Base-by-base conservation (phyloP, 2,113 vertebrate genomes). In the Eolophus roseicapilla region DNA sequence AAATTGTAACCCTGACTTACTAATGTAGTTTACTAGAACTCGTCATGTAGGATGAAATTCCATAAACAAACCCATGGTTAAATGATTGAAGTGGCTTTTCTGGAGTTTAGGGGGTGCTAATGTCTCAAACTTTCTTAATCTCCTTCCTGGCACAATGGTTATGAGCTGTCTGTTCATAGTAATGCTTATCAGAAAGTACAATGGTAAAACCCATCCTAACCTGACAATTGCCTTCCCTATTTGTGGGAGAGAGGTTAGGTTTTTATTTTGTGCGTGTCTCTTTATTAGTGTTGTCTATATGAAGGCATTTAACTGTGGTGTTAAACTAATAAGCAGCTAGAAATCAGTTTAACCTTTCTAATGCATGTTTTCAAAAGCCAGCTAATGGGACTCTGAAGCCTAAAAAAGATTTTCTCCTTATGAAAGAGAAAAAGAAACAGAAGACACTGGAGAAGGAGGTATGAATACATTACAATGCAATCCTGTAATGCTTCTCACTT, bases 371-470 rank as follows among this genome's bases (percentile, higher is more conserved):
- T 68, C 87, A 76, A 94, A 92, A 98, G 97, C 90, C 94, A 14
- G 77, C 50, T 57, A 84, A 19, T 21, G 39, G 81, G 11, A 83
- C 47, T 73, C 57, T 63, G 41, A 99, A 98, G 82, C 96, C 97
- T 90, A 98, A 98, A 53, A 99, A 97, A 92, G 97, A 96, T 95
- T 10, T 55, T 41, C 31, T 41, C 62, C 92, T 98, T 80, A 94
- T 97, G 55, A 91, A 98, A 86, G 98, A 99, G 53, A 96, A 90
- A 89, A 99, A 98, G 95, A 98, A 98, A 68, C 98, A 98, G 94
- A 99, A 98, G 88, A 94, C 97, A 4, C 33, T 99, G 94, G 99
- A 99, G 95, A 99, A 98, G 93, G 99, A 99, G 98, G 99, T 99
- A 97, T 67, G 95, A 90, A 68, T 64, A 46, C 4, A 5, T 52